Conservation (phyloP, 2,113 vertebrate species). For the Ciconia boyciana region DNA sequence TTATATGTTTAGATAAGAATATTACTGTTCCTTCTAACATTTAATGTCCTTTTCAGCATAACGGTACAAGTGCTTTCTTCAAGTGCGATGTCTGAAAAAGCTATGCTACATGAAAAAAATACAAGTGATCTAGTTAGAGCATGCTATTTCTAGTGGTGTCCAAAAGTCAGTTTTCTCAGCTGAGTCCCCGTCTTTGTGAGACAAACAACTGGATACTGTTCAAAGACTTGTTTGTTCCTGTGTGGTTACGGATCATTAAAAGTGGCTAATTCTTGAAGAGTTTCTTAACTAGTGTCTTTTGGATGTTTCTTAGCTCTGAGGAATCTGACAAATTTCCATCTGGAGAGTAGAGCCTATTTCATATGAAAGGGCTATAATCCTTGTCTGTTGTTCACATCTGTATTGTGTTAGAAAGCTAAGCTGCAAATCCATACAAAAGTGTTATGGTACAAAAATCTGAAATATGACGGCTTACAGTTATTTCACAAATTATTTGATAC, state of each 20-base stretch:
- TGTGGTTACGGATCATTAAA: constrained; percentile 53
- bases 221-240: constrained; percentile 55
- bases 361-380: constrained; percentile 45
- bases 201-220: constrained; percentile 54
- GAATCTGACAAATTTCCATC: constrained; percentile 59
- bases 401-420: constrained; percentile 28
- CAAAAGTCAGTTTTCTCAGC: constrained; percentile 59
- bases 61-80: not conserved
- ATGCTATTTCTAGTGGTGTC: constrained; percentile 24
- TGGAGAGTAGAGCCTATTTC: constrained; percentile 40
- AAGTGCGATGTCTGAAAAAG: not conserved
- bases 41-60: not conserved
- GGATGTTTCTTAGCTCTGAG: constrained; percentile 40
- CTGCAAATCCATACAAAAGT: constrained; percentile 9
- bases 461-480: not conserved
- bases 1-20: not conserved
- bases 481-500: not conserved
- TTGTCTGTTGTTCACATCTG: constrained; percentile 37
- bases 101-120: constrained; percentile 3
- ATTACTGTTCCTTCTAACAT: not conserved
- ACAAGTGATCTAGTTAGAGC: not conserved
- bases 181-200: constrained; percentile 10
- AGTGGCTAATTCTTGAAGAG: constrained; percentile 53
- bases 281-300: constrained; percentile 42
- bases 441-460: constrained; percentile 33